These are phyloP conservation scores for Eucera pruinosa DNA, from an alignment of 2,888 invertebrate species.

Conservation along the genomic window DNA sequence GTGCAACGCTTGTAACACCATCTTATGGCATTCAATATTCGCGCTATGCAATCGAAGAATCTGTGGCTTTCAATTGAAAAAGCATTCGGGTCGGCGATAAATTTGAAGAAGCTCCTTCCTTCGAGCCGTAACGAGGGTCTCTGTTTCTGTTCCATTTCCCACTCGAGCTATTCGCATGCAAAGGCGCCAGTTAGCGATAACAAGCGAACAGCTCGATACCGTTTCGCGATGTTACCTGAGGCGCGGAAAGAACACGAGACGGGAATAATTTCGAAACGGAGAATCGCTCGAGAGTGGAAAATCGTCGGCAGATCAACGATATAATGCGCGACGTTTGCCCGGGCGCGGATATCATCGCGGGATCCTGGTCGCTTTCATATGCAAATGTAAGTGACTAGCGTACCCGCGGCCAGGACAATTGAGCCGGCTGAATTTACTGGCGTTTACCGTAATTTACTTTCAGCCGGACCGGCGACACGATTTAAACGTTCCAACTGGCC, in stretches of 20 bases:
- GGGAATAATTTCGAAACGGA: constrained; percentile 11
- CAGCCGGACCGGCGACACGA: constrained; percentile 46
- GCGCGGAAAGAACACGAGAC: not conserved
- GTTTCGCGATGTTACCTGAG: not conserved
- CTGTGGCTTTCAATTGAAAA: not conserved
- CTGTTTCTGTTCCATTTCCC: constrained; percentile 4
- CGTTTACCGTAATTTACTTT: constrained; percentile 69
- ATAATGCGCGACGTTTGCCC: constrained; percentile 27
- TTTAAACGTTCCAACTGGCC: constrained; percentile 57
- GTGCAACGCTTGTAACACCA: too few relatives aligned
- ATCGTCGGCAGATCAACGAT: constrained; percentile 38
- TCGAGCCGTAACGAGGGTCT: not conserved
- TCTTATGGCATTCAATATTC: not conserved
- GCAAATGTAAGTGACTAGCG: constrained; percentile 59
- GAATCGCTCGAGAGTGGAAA: not conserved
- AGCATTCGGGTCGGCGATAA: not conserved
- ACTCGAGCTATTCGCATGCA: constrained; percentile 4
- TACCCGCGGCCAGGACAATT: constrained; percentile 54
- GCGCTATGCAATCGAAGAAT: not conserved
- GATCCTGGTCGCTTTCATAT: constrained; percentile 61
- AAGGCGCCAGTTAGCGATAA: constrained; percentile 11
- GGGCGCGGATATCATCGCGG: constrained; percentile 53
- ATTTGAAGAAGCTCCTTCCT: not conserved
- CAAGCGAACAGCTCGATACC: not conserved
- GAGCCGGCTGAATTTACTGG: constrained; percentile 61